Conservation (phyloP, 2,888 invertebrate species). For the Xylophagus ater region DNA sequence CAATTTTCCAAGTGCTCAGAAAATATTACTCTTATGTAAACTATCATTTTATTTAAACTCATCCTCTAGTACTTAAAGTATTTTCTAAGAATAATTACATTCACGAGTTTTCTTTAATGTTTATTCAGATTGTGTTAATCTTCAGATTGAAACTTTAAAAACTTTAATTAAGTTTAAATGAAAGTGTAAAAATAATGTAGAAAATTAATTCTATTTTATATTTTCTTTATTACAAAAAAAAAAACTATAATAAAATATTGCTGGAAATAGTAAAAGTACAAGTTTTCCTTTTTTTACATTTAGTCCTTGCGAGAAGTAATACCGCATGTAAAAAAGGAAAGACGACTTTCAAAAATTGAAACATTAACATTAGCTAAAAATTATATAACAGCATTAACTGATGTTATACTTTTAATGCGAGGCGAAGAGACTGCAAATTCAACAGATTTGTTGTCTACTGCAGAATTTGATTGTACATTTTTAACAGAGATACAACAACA, state of each 20-base stretch:
- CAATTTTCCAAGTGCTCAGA: too few relatives aligned
- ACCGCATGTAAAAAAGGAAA: constrained; percentile 73
- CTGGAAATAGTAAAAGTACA: constrained; percentile 1
- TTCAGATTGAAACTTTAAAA: too few relatives aligned
- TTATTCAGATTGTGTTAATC: too few relatives aligned
- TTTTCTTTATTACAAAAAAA: too few relatives aligned
- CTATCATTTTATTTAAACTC: too few relatives aligned
- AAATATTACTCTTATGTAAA: too few relatives aligned
- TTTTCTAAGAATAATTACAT: too few relatives aligned
- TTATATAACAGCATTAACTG: constrained; percentile 80
- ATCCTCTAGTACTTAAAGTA: too few relatives aligned
- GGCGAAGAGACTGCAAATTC: constrained; percentile 42
- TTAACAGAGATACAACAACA: constrained; percentile 26
- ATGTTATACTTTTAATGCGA: constrained; percentile 71
- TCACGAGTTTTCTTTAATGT: too few relatives aligned
- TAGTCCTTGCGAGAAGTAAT: constrained; percentile 74
- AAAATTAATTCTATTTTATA: too few relatives aligned
- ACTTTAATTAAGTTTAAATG: too few relatives aligned
- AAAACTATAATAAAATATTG: constrained; percentile 4
- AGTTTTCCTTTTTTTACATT: constrained; percentile 18
- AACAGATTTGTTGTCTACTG: constrained; percentile 13
- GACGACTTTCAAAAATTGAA: constrained; percentile 78
- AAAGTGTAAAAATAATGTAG: too few relatives aligned
- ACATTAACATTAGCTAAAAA: constrained; percentile 80
- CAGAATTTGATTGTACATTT: constrained; percentile 31